A percentile compares a stretch with the other conserved stretches of the same genome.
These are phyloP conservation scores for Lithophane socia DNA, from an alignment of 2,888 invertebrate genomes.

Conservation along the genomic window DNA sequence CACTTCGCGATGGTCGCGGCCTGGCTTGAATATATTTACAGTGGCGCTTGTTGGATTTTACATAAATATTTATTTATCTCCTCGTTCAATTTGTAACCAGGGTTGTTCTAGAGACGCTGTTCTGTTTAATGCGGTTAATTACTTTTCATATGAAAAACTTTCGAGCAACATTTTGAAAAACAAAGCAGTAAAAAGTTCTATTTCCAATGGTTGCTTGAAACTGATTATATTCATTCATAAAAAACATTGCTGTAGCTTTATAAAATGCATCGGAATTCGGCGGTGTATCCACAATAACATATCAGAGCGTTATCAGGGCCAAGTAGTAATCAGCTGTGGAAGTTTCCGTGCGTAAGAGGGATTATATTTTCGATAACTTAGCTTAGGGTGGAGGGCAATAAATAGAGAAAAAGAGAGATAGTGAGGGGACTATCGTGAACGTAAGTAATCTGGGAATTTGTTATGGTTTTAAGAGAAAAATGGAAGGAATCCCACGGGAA, in stretches of 20 bases:
- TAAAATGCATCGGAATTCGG: conserved; percentile 1
- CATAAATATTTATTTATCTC: conserved; percentile 49
- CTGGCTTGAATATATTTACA: conserved; percentile 63
- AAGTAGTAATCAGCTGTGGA: conserved; percentile 88
- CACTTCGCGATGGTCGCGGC: conserved; percentile 58
- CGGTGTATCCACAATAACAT: conserved; percentile 74
- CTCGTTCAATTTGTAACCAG: not conserved
- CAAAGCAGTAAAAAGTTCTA: not conserved
- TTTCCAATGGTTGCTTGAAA: not conserved
- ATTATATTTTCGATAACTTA: conserved; percentile 90
- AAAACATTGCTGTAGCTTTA: not conserved
- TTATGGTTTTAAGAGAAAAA: conserved; percentile 88
- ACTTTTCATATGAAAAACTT: not conserved
- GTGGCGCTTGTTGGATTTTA: conserved; percentile 45
- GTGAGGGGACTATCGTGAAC: conserved; percentile 76
- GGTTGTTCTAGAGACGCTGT: not conserved
- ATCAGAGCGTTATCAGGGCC: conserved; percentile 78
- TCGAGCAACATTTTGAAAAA: not conserved
- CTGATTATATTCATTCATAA: not conserved
- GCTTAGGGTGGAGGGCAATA: conserved; percentile 87
- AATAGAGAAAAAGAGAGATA: conserved; percentile 84
- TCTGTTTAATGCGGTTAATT: not conserved
- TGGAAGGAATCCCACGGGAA: conserved; percentile 82
- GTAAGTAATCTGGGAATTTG: conserved; percentile 88
- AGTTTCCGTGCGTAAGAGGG: conserved; percentile 88